phyloP scores from a whole-genome alignment of 2,113 vertebrate species.

The Synodontis membranacea region DNA sequence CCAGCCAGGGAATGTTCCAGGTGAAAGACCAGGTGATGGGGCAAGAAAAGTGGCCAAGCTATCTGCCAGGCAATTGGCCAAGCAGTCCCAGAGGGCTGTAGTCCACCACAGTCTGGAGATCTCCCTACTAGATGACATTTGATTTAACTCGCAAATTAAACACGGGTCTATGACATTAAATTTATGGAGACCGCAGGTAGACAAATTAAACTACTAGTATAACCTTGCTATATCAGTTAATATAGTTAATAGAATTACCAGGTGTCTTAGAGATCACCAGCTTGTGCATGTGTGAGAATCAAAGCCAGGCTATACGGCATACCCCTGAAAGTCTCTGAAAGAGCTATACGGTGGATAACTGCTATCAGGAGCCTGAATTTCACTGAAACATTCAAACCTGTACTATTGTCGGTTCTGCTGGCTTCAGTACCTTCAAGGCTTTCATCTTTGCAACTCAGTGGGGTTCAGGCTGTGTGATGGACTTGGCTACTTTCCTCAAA shows the following conservation, averaged over 20 bases:
- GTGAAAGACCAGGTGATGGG: neutral
- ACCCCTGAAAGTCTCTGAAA: neutral
- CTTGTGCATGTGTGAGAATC: neutral
- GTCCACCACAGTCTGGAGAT: neutral
- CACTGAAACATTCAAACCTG: neutral
- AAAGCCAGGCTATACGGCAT: neutral
- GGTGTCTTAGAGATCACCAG: neutral
- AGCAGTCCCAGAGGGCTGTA: neutral
- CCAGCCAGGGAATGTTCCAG: neutral
- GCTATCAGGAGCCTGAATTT: neutral
- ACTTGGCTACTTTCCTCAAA: neutral
- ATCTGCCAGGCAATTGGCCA: neutral
- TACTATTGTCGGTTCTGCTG: neutral
- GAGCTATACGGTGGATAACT: neutral
- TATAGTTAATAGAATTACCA: neutral
- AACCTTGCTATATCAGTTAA: neutral
- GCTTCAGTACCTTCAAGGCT: neutral
- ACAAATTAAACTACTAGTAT: neutral
- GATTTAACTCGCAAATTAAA: neutral
- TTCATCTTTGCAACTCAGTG: neutral
- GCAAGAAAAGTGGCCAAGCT: neutral
- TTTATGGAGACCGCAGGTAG: neutral
- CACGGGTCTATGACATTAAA: neutral
- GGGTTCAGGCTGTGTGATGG: neutral
- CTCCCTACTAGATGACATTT: neutral